These are phyloP conservation scores for Eristalis arbustorum DNA, from an alignment of 2,888 invertebrate species.

Conservation along the genomic window DNA sequence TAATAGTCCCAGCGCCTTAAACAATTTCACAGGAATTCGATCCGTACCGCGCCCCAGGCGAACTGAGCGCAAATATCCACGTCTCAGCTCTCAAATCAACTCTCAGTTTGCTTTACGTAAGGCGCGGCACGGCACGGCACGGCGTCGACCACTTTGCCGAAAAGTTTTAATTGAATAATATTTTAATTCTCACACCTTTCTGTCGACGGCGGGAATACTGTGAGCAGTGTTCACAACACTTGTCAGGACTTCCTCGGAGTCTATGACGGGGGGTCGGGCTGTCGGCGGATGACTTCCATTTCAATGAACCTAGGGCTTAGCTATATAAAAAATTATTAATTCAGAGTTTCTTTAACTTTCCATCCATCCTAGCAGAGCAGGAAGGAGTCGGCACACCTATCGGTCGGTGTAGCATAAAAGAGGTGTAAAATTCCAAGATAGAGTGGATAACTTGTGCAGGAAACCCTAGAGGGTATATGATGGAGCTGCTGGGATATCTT, in stretches of 20 bases:
- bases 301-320: background rate
- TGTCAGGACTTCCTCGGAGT: background rate
- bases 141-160: conserved; percentile 58
- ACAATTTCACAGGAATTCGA: conserved; percentile 50
- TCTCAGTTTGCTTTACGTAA: conserved; percentile 31
- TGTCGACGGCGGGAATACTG: background rate
- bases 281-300: background rate
- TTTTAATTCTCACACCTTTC: conserved; percentile 70
- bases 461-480: background rate
- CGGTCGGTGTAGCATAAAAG: background rate
- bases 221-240: background rate
- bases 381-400: background rate
- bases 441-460: background rate
- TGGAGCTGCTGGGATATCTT: background rate
- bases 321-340: conserved; percentile 1
- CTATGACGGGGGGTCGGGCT: background rate
- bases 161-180: conserved; percentile 71
- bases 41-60: conserved; percentile 28
- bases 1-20: conserved; percentile 45
- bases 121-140: no score
- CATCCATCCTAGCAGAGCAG: background rate
- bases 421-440: background rate
- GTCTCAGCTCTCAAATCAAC: no score
- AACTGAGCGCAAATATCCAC: conserved; percentile 41
- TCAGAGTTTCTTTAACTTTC: conserved; percentile 1